A percentile compares a stretch with the other conserved stretches of the same genome.
Conservation (phyloP, 2,113 vertebrate species). For the Pterophyllum scalare region DNA sequence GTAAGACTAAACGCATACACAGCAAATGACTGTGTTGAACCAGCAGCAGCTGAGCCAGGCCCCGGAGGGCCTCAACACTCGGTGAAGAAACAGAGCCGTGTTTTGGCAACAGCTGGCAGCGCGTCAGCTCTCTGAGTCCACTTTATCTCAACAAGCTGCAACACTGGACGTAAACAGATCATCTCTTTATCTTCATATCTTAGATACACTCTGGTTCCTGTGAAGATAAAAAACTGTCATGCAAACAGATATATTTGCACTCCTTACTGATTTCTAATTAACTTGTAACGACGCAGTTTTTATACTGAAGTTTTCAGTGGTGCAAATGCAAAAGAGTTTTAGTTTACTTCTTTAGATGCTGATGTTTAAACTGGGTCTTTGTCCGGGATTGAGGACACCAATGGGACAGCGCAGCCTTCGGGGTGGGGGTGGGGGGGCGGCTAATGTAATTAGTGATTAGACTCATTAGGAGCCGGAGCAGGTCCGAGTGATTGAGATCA, state of each 20-base stretch:
- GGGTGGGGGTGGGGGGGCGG: slow-evolving; percentile 4
- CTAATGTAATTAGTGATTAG: slow-evolving; percentile 52
- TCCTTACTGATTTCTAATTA: not conserved
- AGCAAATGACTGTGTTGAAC: not conserved
- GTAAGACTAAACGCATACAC: not conserved
- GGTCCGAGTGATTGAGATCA: slow-evolving; percentile 29
- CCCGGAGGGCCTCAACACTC: slow-evolving; percentile 45
- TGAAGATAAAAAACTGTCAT: slow-evolving; percentile 10
- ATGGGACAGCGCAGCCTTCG: not conserved
- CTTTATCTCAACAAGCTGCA: slow-evolving; percentile 13
- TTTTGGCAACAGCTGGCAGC: slow-evolving; percentile 75
- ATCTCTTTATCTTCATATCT: slow-evolving; percentile 1
- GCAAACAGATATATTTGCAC: not conserved
- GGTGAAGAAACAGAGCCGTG: slow-evolving; percentile 41
- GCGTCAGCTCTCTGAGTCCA: not conserved
- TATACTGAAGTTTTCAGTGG: not conserved
- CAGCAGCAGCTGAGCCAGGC: slow-evolving; percentile 27
- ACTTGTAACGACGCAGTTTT: not conserved
- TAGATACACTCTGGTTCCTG: not conserved
- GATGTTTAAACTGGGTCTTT: not conserved
- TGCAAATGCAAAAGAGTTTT: not conserved
- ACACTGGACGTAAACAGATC: slow-evolving; percentile 11
- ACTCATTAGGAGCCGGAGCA: slow-evolving; percentile 36
- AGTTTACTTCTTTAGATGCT: not conserved
- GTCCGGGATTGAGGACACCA: not conserved